Evolutionary conservation across 1,140 invertebrate genomes (phyloP).

Genomic region (Aphaenogaster ashmeadi): DNA sequence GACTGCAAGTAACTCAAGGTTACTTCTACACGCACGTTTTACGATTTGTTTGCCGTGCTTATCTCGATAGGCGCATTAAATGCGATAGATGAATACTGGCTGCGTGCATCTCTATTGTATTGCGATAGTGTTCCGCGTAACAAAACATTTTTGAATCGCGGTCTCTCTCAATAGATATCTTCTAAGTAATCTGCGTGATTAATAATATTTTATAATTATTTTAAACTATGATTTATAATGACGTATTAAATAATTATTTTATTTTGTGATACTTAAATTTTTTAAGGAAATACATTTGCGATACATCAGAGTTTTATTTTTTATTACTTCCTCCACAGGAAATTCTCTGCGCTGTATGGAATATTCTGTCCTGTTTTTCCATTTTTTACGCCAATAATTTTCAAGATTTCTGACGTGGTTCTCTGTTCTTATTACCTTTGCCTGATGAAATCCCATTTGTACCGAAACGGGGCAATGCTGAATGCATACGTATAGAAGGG

Average conservation of each 20-base stretch:
- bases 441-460: slow-evolving; percentile 78
- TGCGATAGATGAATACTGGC: slow-evolving; percentile 12
- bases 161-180: not conserved
- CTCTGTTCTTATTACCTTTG: slow-evolving; percentile 69
- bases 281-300: not conserved
- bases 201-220: not conserved
- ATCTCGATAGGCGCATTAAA: slow-evolving; percentile 28
- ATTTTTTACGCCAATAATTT: slow-evolving; percentile 67
- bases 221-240: not conserved
- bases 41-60: slow-evolving; percentile 28
- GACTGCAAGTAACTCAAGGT: slow-evolving; percentile 35
- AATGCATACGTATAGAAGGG: slow-evolving; percentile 49
- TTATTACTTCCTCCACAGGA: not conserved
- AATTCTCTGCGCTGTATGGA: not conserved
- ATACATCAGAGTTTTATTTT: not conserved
- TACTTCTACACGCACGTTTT: slow-evolving; percentile 51
- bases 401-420: slow-evolving; percentile 64
- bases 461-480: slow-evolving; percentile 55
- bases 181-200: not conserved
- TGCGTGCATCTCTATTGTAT: not conserved
- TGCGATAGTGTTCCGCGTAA: not conserved
- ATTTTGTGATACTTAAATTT: not conserved
- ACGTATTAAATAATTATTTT: not conserved
- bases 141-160: not conserved
- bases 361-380: slow-evolving; percentile 32